These are phyloP conservation scores for Hyles lineata DNA, from an alignment of 2,888 invertebrate species.

Conservation along the genomic window DNA sequence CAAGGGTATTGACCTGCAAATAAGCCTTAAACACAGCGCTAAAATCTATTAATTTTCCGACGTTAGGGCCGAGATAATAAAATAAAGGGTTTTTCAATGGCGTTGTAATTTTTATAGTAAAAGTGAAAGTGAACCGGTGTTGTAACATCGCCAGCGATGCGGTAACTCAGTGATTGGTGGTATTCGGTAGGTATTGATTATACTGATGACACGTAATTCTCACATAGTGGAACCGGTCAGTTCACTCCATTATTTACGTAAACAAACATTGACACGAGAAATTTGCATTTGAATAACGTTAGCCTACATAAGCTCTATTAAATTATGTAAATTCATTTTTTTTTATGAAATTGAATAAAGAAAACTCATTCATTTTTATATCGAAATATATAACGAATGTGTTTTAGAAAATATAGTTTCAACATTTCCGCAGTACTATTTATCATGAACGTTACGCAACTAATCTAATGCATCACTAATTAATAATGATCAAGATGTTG, in stretches of 20 bases:
- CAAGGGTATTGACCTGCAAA: too few relatives aligned
- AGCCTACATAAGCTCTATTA: not conserved
- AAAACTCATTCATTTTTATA: not conserved
- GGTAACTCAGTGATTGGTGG: slow-evolving; percentile 58
- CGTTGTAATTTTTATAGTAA: slow-evolving; percentile 35
- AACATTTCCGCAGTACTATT: not conserved
- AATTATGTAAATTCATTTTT: not conserved
- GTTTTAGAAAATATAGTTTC: not conserved
- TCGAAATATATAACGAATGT: not conserved
- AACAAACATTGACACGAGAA: slow-evolving; percentile 25
- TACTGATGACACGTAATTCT: slow-evolving; percentile 66
- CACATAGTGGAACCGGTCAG: slow-evolving; percentile 55
- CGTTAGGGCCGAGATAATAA: not conserved
- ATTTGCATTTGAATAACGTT: slow-evolving; percentile 22
- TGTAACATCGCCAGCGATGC: slow-evolving; percentile 52
- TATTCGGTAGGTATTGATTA: slow-evolving; percentile 60
- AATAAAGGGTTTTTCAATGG: not conserved
- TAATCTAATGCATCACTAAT: too few relatives aligned
- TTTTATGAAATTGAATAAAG: not conserved
- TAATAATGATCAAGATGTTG: too few relatives aligned
- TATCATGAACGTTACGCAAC: too few relatives aligned
- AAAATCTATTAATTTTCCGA: not conserved
- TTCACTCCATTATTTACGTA: slow-evolving; percentile 25
- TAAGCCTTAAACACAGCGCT: too few relatives aligned
- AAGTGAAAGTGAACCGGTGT: slow-evolving; percentile 55